Percentiles rank a stretch among this genome's conserved stretches.
Evolutionary conservation across 2,113 vertebrate species (phyloP).

Genomic region (Orthonyx spaldingii): DNA sequence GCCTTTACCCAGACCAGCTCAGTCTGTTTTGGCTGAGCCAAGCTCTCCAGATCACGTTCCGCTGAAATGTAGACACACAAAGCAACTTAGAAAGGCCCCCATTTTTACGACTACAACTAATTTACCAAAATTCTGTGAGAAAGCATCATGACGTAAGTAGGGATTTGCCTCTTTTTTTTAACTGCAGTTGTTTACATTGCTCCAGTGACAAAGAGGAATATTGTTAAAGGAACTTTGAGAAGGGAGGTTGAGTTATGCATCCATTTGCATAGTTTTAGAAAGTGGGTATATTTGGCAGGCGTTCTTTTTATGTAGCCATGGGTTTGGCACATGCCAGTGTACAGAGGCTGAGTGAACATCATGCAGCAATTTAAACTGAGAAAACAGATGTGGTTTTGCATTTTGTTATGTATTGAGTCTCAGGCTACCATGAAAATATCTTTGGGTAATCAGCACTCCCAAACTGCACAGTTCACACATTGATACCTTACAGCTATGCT

Average conservation of each 20-base stretch:
- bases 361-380: slow-evolving; percentile 46
- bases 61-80: neutral
- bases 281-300: slow-evolving; percentile 58
- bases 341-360: slow-evolving; percentile 44
- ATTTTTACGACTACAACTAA: slow-evolving; percentile 17
- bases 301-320: slow-evolving; percentile 26
- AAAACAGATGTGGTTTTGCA: slow-evolving; percentile 62
- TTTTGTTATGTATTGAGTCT: slow-evolving; percentile 40
- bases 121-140: neutral
- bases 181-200: neutral
- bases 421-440: slow-evolving; percentile 11
- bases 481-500: neutral
- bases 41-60: neutral
- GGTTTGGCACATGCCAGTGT: slow-evolving; percentile 51
- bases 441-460: slow-evolving; percentile 8
- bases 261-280: slow-evolving; percentile 59
- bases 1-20: neutral
- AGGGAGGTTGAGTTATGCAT: slow-evolving; percentile 43
- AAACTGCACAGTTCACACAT: neutral
- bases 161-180: neutral
- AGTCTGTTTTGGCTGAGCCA: neutral
- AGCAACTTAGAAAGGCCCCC: neutral
- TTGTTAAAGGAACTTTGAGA: slow-evolving; percentile 46
- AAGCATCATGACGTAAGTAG: neutral
- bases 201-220: slow-evolving; percentile 33